Conservation (phyloP, 1,140 invertebrate genomes). For the Linepithema humile region DNA sequence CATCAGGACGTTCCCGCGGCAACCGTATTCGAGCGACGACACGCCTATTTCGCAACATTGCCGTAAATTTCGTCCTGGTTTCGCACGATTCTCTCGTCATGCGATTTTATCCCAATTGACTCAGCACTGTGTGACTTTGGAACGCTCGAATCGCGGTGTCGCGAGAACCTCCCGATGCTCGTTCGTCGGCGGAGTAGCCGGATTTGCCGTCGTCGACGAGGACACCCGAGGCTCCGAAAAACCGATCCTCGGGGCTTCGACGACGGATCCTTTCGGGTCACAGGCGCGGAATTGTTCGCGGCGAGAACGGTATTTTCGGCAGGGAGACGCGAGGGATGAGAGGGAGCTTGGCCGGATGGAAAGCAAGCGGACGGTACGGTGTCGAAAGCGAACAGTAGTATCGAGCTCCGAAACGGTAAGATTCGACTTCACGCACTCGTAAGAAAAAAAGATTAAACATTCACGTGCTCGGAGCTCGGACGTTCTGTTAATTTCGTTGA, state of each 20-base stretch:
- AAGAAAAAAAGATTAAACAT: background rate
- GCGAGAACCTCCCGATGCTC: slow-evolving; percentile 6
- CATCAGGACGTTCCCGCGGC: slow-evolving; percentile 2
- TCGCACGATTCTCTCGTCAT: background rate
- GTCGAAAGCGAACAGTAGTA: background rate
- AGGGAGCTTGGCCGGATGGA: slow-evolving; percentile 26
- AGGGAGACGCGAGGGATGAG: slow-evolving; percentile 31
- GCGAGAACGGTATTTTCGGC: slow-evolving; percentile 29
- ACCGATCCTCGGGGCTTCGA: background rate
- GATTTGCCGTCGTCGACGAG: slow-evolving; percentile 20
- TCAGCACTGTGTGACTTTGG: background rate
- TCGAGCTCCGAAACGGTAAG: background rate
- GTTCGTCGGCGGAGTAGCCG: slow-evolving; percentile 23
- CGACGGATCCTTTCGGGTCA: background rate
- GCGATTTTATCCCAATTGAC: background rate
- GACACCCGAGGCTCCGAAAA: background rate
- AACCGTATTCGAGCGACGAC: slow-evolving; percentile 3
- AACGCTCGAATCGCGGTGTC: background rate
- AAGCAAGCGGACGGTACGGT: background rate
- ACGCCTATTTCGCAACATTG: no score
- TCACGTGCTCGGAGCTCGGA: background rate
- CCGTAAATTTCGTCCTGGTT: background rate
- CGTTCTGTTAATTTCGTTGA: slow-evolving; percentile 13
- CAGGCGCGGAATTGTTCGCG: slow-evolving; percentile 37
- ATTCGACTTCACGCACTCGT: background rate